phyloP scores from a whole-genome alignment of 1,140 invertebrate species.

The Venturia canescens region DNA sequence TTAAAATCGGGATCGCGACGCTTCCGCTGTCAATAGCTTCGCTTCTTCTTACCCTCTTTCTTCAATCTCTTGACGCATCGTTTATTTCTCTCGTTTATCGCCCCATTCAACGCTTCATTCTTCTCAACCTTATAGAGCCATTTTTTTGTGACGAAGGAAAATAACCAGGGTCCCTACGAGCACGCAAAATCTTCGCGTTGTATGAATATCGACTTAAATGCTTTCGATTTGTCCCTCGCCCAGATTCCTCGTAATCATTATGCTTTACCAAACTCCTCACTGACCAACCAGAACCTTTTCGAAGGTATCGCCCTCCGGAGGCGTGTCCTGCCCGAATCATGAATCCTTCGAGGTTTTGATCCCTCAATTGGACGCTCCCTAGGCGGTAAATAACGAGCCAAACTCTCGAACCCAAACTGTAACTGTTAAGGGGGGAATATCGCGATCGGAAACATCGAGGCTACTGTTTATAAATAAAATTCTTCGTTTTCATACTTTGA shows the following conservation, averaged over 20 bases:
- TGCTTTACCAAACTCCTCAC: not conserved
- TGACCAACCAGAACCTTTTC: not conserved
- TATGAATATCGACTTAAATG: constrained; percentile 8
- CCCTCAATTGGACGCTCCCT: not conserved
- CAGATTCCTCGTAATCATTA: not conserved
- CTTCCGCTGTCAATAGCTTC: not conserved
- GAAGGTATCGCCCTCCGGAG: not conserved
- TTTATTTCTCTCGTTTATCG: constrained; percentile 47
- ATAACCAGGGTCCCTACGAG: not conserved
- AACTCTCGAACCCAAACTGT: not conserved
- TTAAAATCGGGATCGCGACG: constrained; percentile 16
- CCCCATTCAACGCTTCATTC: constrained; percentile 52
- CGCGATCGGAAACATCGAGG: too few species aligned
- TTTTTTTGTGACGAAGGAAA: not conserved
- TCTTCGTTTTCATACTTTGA: too few species aligned
- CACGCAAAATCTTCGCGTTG: not conserved
- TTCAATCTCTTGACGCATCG: constrained; percentile 29
- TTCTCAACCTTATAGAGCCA: not conserved
- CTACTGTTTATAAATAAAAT: too few species aligned
- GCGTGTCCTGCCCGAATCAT: not conserved
- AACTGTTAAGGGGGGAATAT: too few species aligned
- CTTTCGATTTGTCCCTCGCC: not conserved
- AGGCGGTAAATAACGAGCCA: not conserved
- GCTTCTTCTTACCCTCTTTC: constrained; percentile 18
- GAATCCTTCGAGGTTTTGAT: not conserved